Conservation (phyloP, 2,888 invertebrate genomes). For the Agriotes lineatus region DNA sequence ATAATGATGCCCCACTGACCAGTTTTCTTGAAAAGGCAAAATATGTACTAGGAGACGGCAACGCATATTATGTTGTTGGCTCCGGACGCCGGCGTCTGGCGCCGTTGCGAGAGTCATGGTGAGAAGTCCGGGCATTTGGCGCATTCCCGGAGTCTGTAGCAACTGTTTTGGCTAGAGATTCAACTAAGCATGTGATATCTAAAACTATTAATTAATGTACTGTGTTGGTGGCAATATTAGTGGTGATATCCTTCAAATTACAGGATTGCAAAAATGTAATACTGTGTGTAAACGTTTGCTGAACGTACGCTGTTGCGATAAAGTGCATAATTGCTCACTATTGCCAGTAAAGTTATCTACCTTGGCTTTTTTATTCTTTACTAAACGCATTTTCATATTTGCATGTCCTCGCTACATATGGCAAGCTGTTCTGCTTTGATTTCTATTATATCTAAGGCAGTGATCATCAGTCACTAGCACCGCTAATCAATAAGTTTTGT, state of each 20-base stretch:
- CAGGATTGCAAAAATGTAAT: constrained; percentile 22
- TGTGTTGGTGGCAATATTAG: constrained; percentile 23
- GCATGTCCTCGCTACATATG: constrained; percentile 1
- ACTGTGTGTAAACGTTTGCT: not conserved
- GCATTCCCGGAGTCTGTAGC: constrained; percentile 35
- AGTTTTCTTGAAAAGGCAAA: constrained; percentile 33
- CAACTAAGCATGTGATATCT: constrained; percentile 18
- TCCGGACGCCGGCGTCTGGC: constrained; percentile 49
- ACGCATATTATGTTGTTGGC: constrained; percentile 49
- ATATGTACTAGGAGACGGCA: constrained; percentile 40
- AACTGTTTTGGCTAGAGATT: constrained; percentile 32
- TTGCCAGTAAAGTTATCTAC: not conserved
- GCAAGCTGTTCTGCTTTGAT: not conserved
- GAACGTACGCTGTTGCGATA: not conserved
- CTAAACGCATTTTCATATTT: not conserved
- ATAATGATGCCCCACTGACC: constrained; percentile 31
- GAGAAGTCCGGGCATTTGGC: constrained; percentile 42
- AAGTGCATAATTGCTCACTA: not conserved
- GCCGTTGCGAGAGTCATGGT: constrained; percentile 46
- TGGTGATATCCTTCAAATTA: constrained; percentile 19
- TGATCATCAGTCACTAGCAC: too few species aligned
- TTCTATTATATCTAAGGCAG: too few species aligned
- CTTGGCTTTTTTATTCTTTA: not conserved
- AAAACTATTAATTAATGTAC: constrained; percentile 16
- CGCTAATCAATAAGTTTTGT: too few species aligned